Base-by-base conservation (phyloP, 2,888 invertebrate species). In the Beris morrisii region DNA sequence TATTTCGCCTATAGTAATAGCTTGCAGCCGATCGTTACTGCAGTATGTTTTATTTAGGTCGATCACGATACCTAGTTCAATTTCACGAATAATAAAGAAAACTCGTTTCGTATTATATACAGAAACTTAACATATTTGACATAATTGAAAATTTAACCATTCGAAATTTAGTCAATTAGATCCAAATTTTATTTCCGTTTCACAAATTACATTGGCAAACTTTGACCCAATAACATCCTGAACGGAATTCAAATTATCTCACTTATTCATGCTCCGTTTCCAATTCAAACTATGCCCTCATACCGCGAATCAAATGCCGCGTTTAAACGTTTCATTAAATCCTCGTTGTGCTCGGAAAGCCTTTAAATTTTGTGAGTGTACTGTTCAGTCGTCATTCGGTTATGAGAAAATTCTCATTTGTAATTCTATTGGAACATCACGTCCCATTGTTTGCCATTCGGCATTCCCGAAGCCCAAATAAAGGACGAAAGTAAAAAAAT, bases 351-450 rank as follows among this genome's bases (percentile, higher is more conserved):
- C 50, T 11, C 38, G 22, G 15, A 32, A 50, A 50, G 13, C 61
- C 15, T 38, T 61, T 61, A 61, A 61, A 61, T 52, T 31, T 13
- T 38, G 7, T 50, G 32, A 13, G 12, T 48, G 30, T n/a, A 59
- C 59, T 50, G 44, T 50, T 31, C 28, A 4, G 38, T 43, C 38
- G 59, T 32, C 61, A 50, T 61, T 61, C 52, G 52, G 50, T 61
- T 61, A 61, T 52, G 61, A n/a, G 61, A 52, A 50, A 38, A 52
- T 61, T 61, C 52, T 50, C 61, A 61, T 61, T 61, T 61, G 46
- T 61, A 61, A 61, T 61, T 61, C 61, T 50, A 61, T 50, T 61
- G 43, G 38, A 50, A 61, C 61, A 61, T 52, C 52, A 52, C 61
- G 61, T 61, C 22, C 52, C 43, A 61, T 61, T 61, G 61, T 61